Evolutionary conservation across 1,140 invertebrate genomes (phyloP).

Genomic region (Drosophila pachea): DNA sequence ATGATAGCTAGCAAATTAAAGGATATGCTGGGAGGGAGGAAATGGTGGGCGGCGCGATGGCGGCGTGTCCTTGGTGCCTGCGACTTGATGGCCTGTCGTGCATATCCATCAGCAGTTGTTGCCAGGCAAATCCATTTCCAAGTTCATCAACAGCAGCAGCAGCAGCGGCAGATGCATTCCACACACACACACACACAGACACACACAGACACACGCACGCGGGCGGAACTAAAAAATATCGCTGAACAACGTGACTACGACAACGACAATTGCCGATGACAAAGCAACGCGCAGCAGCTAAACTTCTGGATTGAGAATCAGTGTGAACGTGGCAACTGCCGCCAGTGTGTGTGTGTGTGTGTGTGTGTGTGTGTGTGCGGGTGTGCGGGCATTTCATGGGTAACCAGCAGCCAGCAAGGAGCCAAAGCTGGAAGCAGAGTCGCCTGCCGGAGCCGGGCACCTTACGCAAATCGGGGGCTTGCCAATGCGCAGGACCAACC

Average conservation of each 20-base stretch:
- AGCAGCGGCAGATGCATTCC: slow-evolving; percentile 34
- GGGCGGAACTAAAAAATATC: slow-evolving; percentile 50
- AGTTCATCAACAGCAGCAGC: slow-evolving; percentile 34
- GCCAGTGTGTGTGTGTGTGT: neutral
- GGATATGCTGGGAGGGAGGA: neutral
- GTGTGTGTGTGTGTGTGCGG: neutral
- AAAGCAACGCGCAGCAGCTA: slow-evolving; percentile 67
- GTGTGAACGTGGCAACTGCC: slow-evolving; percentile 45
- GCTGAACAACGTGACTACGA: slow-evolving; percentile 71
- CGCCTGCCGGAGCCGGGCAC: slow-evolving; percentile 49
- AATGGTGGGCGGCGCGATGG: neutral
- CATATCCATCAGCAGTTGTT: slow-evolving; percentile 33
- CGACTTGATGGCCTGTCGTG: slow-evolving; percentile 8
- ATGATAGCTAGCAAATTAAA: slow-evolving; percentile 45
- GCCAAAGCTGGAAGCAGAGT: slow-evolving; percentile 19
- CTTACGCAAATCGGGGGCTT: slow-evolving; percentile 70
- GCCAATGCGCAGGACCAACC: slow-evolving; percentile 68
- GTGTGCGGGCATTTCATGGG: neutral
- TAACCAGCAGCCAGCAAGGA: slow-evolving; percentile 41
- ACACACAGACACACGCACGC: slow-evolving; percentile 1
- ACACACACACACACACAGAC: slow-evolving; percentile 24
- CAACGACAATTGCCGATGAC: slow-evolving; percentile 67
- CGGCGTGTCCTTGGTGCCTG: slow-evolving; percentile 8
- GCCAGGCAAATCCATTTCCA: slow-evolving; percentile 45
- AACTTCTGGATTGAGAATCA: slow-evolving; percentile 64